phyloP scores from a whole-genome alignment of 2,888 invertebrate genomes.

The Macrosiphum euphorbiae region DNA sequence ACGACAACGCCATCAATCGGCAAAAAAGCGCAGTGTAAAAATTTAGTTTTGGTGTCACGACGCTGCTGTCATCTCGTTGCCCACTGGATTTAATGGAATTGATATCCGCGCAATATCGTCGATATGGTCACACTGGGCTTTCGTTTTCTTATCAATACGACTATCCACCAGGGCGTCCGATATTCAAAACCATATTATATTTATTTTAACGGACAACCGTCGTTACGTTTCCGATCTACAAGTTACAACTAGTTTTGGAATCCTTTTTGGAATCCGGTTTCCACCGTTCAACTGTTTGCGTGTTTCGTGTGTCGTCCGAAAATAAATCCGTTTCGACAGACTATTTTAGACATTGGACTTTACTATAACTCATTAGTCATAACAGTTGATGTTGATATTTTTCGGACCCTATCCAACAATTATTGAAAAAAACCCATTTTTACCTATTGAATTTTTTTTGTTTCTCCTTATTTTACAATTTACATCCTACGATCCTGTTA shows the following conservation, averaged over 20 bases:
- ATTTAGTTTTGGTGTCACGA: no score
- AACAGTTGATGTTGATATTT: not conserved
- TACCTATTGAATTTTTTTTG: not conserved
- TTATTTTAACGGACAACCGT: not conserved
- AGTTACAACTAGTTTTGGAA: not conserved
- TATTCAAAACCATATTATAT: not conserved
- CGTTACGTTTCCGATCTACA: not conserved
- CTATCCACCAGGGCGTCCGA: no score
- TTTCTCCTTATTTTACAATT: not conserved
- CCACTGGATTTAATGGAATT: no score
- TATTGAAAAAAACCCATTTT: not conserved
- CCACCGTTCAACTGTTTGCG: not conserved
- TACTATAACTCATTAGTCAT: no score
- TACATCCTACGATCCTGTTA: not conserved
- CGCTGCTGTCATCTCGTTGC: no score
- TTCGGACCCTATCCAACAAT: not conserved
- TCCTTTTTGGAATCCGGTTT: not conserved
- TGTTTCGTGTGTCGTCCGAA: not conserved
- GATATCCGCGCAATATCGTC: no score
- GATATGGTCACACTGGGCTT: no score
- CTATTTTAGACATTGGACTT: not conserved
- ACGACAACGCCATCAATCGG: no score
- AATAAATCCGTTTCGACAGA: not conserved
- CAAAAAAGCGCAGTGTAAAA: no score
- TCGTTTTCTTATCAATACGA: no score